Conservation (phyloP, 1,140 invertebrate genomes). For the Platyura marginata region DNA sequence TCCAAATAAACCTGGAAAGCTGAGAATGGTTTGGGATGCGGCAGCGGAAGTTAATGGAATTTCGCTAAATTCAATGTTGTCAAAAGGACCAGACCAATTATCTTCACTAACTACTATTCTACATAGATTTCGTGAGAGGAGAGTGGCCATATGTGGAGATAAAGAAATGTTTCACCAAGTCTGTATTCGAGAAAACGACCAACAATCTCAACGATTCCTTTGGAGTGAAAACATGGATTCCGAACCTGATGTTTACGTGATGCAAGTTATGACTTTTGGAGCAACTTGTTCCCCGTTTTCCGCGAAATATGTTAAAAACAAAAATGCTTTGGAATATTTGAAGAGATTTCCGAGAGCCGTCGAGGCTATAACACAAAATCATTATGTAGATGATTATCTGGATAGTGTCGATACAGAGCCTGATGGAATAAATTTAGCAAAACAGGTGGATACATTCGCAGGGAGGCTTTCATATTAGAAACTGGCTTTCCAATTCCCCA, state of each 20-base stretch:
- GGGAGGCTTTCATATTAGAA: neutral
- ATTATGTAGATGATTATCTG: conserved; percentile 23
- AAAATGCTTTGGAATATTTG: conserved; percentile 11
- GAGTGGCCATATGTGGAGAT: conserved; percentile 11
- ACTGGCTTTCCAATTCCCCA: conserved; percentile 6
- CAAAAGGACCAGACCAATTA: conserved; percentile 1
- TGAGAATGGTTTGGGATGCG: conserved; percentile 12
- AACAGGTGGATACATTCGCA: neutral
- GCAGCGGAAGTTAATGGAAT: conserved; percentile 8
- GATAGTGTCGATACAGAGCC: conserved; percentile 10
- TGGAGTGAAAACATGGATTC: conserved; percentile 9
- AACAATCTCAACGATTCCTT: conserved; percentile 12
- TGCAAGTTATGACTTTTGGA: conserved; percentile 14
- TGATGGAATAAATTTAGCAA: conserved; percentile 9
- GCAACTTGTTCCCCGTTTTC: conserved; percentile 15
- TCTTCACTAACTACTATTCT: conserved; percentile 12
- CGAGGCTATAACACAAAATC: conserved; percentile 9
- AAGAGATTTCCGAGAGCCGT: conserved; percentile 9
- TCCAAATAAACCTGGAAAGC: conserved; percentile 10
- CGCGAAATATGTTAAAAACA: conserved; percentile 16
- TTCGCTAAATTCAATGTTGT: conserved; percentile 10
- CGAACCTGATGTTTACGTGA: conserved; percentile 7
- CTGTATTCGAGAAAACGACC: conserved; percentile 11
- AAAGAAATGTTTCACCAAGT: conserved; percentile 12
- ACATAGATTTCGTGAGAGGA: conserved; percentile 13